Evolutionary conservation across 1,140 invertebrate genomes (phyloP).

Genomic region (Amyelois transitella): DNA sequence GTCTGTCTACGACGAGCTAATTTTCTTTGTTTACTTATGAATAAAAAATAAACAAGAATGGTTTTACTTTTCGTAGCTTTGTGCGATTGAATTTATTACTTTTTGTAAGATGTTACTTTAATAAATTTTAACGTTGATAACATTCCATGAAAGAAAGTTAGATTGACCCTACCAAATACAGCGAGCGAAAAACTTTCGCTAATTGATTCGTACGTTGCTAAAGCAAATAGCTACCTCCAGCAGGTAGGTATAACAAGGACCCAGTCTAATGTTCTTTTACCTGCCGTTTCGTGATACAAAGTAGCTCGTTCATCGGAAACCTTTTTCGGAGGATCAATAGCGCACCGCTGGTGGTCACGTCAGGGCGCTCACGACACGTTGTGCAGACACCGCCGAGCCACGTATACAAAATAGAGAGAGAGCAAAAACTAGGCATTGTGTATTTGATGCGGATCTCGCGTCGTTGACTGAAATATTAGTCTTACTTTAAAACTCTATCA

Average conservation of each 20-base stretch:
- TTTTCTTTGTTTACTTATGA: neutral
- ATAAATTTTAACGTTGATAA: too few relatives aligned
- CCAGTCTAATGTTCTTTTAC: neutral
- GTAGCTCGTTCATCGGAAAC: neutral
- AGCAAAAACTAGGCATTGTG: neutral
- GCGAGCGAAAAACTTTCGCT: too few relatives aligned
- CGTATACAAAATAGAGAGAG: neutral
- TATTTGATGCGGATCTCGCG: too few relatives aligned
- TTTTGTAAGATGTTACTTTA: too few relatives aligned
- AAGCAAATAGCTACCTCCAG: neutral
- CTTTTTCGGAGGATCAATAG: slow-evolving; percentile 19
- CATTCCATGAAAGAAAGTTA: too few relatives aligned
- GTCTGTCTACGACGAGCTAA: neutral
- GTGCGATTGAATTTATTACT: too few relatives aligned
- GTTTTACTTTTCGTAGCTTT: too few relatives aligned
- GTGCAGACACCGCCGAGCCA: slow-evolving; percentile 3
- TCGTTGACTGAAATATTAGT: too few relatives aligned
- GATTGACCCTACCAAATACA: too few relatives aligned
- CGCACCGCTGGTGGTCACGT: slow-evolving; percentile 12
- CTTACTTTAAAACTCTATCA: too few relatives aligned
- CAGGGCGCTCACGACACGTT: slow-evolving; percentile 12
- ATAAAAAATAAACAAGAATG: neutral
- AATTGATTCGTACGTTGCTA: too few relatives aligned
- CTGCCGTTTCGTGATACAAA: slow-evolving; percentile 4
- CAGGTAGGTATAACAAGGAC: neutral